Percentiles rank a stretch among this genome's conserved stretches.
Conservation (phyloP, 1,140 invertebrate genomes). For the Acyrthosiphon pisum region DNA sequence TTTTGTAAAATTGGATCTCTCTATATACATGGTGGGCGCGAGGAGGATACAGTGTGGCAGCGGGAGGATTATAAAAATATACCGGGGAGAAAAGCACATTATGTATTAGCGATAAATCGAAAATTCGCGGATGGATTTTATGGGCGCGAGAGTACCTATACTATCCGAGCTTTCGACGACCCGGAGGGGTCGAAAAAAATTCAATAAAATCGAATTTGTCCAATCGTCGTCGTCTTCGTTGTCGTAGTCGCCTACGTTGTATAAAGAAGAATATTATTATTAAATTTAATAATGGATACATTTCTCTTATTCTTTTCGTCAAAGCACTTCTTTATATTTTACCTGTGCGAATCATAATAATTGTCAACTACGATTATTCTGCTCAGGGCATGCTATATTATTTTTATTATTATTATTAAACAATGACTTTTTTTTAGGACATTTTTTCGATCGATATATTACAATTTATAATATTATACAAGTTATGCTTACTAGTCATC, state of each 20-base stretch:
- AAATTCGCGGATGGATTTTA: slow-evolving; percentile 39
- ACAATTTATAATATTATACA: not conserved
- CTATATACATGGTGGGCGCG: no score
- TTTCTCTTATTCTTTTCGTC: not conserved
- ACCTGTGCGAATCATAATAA: not conserved
- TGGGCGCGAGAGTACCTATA: no score
- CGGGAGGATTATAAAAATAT: slow-evolving; percentile 40
- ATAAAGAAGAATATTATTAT: not conserved
- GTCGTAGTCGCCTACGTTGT: not conserved
- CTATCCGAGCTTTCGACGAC: slow-evolving; percentile 26
- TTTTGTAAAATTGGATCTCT: slow-evolving; percentile 45
- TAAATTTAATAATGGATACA: slow-evolving; percentile 21
- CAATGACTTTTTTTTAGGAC: not conserved
- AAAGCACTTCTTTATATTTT: not conserved
- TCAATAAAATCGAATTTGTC: slow-evolving; percentile 14
- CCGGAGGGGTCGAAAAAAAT: slow-evolving; percentile 13
- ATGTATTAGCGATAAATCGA: slow-evolving; percentile 47
- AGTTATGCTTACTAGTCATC: not conserved
- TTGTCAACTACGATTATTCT: not conserved
- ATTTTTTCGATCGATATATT: not conserved
- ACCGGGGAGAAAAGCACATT: slow-evolving; percentile 8
- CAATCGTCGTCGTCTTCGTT: not conserved
- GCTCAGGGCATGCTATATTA: not conserved
- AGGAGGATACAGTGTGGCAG: not conserved
- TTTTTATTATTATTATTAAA: not conserved